phyloP scores from a whole-genome alignment of 2,797 vertebrate species.

The Chaunax sp. region DNA sequence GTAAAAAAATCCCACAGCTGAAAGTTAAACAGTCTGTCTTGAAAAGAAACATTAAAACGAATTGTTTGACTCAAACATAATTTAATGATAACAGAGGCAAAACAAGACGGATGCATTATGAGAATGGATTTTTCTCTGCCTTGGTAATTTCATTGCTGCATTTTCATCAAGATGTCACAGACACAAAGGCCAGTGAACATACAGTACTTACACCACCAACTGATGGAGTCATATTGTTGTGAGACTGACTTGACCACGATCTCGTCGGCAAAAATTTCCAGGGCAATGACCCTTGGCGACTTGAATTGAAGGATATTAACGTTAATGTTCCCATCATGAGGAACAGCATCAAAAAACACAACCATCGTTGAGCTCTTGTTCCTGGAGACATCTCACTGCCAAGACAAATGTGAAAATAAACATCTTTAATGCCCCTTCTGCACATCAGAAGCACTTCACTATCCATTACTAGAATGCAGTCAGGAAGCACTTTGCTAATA shows the following conservation, averaged over 20 bases:
- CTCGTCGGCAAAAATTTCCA: background rate
- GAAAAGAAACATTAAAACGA: background rate
- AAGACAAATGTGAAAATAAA: constrained; percentile 40
- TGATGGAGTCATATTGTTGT: background rate
- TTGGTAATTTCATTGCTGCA: background rate
- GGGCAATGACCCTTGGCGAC: accelerated
- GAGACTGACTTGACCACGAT: background rate
- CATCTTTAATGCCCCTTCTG: constrained; percentile 8
- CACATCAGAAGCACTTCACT: constrained; percentile 6
- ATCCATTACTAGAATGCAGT: background rate
- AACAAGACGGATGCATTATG: background rate
- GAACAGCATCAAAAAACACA: background rate
- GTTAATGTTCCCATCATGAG: constrained; percentile 1
- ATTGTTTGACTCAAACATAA: background rate
- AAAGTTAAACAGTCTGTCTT: background rate
- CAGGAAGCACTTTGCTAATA: constrained; percentile 36
- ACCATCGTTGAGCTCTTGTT: constrained; percentile 4
- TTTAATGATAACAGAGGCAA: background rate
- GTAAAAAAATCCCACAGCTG: background rate
- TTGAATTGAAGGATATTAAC: background rate
- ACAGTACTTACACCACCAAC: constrained; percentile 34
- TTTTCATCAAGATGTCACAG: background rate
- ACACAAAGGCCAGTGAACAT: background rate
- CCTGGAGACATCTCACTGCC: constrained; percentile 39
- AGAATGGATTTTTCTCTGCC: background rate